Percentiles rank a stretch among this genome's conserved stretches.
Evolutionary conservation across 2,113 vertebrate genomes (phyloP).

Genomic region (Antennarius striatus): DNA sequence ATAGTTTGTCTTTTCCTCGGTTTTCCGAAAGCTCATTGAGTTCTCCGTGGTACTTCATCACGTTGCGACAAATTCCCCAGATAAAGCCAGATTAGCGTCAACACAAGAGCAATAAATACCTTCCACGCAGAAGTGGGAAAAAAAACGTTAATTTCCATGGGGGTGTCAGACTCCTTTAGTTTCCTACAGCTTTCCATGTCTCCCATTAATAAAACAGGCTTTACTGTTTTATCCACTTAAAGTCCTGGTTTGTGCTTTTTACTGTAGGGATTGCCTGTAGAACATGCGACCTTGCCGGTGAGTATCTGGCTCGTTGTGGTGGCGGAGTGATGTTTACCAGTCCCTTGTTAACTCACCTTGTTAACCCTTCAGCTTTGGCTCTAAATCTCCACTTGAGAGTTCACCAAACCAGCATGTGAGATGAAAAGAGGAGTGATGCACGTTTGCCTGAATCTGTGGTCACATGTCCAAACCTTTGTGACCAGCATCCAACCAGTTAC

Average conservation of each 20-base stretch:
- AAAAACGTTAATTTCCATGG: conserved; percentile 25
- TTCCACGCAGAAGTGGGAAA: background rate
- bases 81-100: conserved; percentile 30
- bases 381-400: conserved; percentile 9
- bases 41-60: conserved; percentile 12
- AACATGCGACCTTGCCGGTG: conserved; percentile 80
- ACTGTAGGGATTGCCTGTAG: conserved; percentile 70
- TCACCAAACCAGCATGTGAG: conserved; percentile 42
- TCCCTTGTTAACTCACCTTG: conserved; percentile 29
- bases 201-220: conserved; percentile 16
- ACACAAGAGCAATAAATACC: conserved; percentile 19
- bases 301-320: conserved; percentile 63
- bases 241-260: conserved; percentile 61
- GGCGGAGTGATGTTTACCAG: conserved; percentile 42
- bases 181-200: background rate
- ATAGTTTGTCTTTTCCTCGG: background rate
- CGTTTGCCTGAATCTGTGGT: conserved; percentile 37
- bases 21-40: conserved; percentile 1
- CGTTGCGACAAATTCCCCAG: conserved; percentile 11
- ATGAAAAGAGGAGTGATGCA: conserved; percentile 43
- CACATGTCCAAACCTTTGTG: background rate
- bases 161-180: background rate
- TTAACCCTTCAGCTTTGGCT: conserved; percentile 33
- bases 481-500: background rate
- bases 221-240: conserved; percentile 21